phyloP scores from a whole-genome alignment of 2,888 invertebrate species.

The Hetaerina titia region DNA sequence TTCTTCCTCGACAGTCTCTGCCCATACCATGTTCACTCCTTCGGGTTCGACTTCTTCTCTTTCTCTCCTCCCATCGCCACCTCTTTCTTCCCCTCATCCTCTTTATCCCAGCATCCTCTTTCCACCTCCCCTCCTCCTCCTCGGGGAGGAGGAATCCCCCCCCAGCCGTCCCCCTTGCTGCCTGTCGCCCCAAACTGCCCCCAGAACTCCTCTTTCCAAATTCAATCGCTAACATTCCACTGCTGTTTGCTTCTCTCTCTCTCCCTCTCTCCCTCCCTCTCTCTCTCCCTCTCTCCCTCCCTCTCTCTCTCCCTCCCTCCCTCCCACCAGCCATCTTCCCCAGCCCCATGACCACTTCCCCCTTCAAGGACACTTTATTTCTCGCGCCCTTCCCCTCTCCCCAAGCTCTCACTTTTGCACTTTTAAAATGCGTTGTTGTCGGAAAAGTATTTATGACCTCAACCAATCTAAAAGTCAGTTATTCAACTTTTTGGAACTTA shows the following conservation, averaged over 20 bases:
- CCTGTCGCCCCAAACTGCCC: background rate
- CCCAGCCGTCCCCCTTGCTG: too few species aligned
- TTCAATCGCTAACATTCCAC: slow-evolving; percentile 18
- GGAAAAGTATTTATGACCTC: too few species aligned
- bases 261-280: background rate
- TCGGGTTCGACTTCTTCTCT: background rate
- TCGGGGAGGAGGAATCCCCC: too few species aligned
- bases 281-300: background rate
- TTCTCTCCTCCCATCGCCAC: background rate
- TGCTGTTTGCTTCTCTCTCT: slow-evolving; percentile 2
- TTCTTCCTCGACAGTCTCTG: background rate
- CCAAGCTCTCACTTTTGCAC: background rate
- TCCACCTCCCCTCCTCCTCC: background rate
- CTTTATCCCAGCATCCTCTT: background rate
- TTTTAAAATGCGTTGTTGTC: background rate
- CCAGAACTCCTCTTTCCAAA: background rate
- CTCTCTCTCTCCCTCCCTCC: background rate
- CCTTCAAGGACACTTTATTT: background rate
- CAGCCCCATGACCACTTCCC: background rate
- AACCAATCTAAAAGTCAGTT: too few species aligned
- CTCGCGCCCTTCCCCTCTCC: background rate
- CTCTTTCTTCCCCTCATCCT: background rate
- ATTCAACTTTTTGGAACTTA: too few species aligned
- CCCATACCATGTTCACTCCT: background rate
- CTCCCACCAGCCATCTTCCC: background rate